Percentiles rank a stretch among this genome's conserved stretches.
Evolutionary conservation across 1,140 invertebrate genomes (phyloP).

Genomic region (Delia radicum): DNA sequence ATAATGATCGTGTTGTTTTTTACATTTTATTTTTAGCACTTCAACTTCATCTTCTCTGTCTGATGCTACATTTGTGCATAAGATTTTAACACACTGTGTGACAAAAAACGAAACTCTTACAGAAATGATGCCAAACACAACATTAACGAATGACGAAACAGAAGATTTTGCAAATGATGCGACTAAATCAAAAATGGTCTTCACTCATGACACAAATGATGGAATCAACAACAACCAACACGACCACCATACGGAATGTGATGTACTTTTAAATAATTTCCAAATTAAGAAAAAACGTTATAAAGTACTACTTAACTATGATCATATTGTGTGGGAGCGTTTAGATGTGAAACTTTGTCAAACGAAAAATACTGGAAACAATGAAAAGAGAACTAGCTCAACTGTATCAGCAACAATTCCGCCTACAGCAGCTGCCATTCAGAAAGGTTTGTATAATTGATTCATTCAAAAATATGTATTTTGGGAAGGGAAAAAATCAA

Average conservation of each 20-base stretch:
- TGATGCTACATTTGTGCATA: background rate
- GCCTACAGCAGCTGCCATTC: background rate
- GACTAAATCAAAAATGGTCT: background rate
- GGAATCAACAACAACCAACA: background rate
- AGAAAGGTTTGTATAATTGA: slow-evolving; percentile 13
- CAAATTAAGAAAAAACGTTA: slow-evolving; percentile 64
- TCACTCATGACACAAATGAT: background rate
- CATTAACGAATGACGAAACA: background rate
- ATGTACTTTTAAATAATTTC: slow-evolving; percentile 64
- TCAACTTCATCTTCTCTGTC: background rate
- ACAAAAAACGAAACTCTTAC: background rate
- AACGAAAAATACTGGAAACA: slow-evolving; percentile 54
- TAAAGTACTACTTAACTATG: slow-evolving; percentile 66
- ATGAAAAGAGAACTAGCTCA: background rate
- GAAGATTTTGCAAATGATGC: background rate
- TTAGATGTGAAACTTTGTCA: slow-evolving; percentile 50
- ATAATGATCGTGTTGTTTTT: background rate
- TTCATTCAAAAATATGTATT: too few relatives aligned
- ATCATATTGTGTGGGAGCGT: slow-evolving; percentile 65
- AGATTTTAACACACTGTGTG: background rate
- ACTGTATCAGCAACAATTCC: background rate
- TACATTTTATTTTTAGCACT: background rate
- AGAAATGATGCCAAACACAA: background rate
- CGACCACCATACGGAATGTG: slow-evolving; percentile 1
- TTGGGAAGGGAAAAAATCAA: too few relatives aligned